Base-by-base conservation (phyloP, 2,888 invertebrate genomes). In the Halictus quadricinctus region DNA sequence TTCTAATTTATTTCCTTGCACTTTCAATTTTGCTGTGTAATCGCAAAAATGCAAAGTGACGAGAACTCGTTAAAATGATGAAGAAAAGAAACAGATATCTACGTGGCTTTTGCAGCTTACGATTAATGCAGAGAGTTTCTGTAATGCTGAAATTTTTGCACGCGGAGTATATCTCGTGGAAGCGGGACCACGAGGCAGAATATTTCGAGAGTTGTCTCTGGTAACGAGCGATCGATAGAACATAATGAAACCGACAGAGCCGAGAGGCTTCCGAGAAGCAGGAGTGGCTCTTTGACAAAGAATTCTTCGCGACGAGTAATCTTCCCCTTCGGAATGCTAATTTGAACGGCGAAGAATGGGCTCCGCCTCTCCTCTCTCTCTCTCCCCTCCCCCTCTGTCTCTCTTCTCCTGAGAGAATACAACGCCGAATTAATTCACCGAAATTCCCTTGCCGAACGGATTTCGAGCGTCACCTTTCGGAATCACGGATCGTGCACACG, bases 221-320 rank as follows among this genome's bases (percentile, higher is more conserved):
- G 58, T 81, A 84, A 83, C 43, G 79, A 79, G 41, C 75, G 82
- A 89, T 74, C 86, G 81, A 81, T 83, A 46, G 75, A 43, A 70
- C 72, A 43, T 88, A 89, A 88, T 77, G 76, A 88, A 81, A 72
- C 48, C 48, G 64, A 79, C 76, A 79, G 81, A 81, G 72, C 64
- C 70, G 80, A 87, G 89, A 80, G 81, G 69, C 83, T 80, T 81
- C 48, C 76, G 50, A 70, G 77, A 60, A 36, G 54, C 72, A 73
- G 72, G 54, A 78, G 80, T 43, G 64, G 64, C 48, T 70, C 73
- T 76, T 84, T 83, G 80, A 54, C 86, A 83, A 86, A 85, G 81
- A 89, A 86, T 88, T 81, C 73, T 84, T 72, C 75, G 80, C 88
- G 75, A 83, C 72, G 80, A 76, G 81, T 80, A 89, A 83, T 84